Evolutionary conservation across 2,797 vertebrate genomes (phyloP).

Genomic region (Sparus aurata): DNA sequence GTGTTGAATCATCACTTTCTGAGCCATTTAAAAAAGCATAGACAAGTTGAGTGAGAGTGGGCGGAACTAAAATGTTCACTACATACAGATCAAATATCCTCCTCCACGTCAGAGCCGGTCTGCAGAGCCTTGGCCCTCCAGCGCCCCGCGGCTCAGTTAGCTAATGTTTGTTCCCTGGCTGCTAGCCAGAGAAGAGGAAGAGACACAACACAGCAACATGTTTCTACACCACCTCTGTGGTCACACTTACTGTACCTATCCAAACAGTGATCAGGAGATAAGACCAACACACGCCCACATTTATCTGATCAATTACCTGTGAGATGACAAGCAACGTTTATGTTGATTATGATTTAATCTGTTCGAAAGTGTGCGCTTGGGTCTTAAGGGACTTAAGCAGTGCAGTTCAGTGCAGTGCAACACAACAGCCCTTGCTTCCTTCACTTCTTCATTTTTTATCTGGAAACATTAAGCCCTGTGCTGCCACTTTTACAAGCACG

Average conservation of each 20-base stretch:
- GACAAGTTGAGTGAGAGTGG: constrained; percentile 2
- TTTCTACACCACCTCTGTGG: constrained; percentile 20
- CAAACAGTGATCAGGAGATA: constrained; percentile 20
- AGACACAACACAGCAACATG: constrained; percentile 29
- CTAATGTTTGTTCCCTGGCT: constrained; percentile 31
- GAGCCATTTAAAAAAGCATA: neutral
- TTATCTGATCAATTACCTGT: neutral
- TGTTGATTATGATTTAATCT: neutral
- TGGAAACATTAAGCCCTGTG: constrained; percentile 41
- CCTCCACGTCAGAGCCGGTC: constrained; percentile 13
- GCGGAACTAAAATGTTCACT: constrained; percentile 17
- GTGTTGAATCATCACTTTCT: constrained; percentile 19
- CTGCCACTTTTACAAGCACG: constrained; percentile 11
- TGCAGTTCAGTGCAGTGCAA: neutral
- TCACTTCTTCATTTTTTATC: neutral
- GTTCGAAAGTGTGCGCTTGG: neutral
- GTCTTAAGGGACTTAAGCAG: neutral
- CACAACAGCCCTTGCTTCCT: constrained; percentile 35
- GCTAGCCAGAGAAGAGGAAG: constrained; percentile 45
- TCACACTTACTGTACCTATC: constrained; percentile 21
- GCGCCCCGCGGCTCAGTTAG: constrained; percentile 21
- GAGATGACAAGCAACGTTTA: neutral
- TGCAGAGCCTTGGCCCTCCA: constrained; percentile 35
- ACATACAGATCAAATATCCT: constrained; percentile 16
- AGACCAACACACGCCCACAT: neutral